These are phyloP conservation scores for Polyodon spathula DNA, from an alignment of 2,113 vertebrate genomes.

Conservation along the genomic window DNA sequence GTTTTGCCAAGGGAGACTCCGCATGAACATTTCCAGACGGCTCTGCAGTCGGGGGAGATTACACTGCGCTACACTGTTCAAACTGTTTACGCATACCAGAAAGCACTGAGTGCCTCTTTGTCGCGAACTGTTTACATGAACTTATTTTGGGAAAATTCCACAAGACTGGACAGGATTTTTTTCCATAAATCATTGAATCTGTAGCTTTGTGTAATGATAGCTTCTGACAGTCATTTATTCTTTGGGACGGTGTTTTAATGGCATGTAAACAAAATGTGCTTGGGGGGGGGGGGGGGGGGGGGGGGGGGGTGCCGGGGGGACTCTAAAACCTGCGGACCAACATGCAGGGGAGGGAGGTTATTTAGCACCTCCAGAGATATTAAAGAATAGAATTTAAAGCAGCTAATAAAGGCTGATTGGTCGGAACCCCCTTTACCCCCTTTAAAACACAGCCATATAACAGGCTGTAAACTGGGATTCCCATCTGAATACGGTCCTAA, in stretches of 20 bases:
- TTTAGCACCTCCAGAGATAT: neutral
- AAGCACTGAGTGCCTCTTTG: slow-evolving; percentile 89
- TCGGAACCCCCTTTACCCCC: no score
- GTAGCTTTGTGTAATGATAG: slow-evolving; percentile 81
- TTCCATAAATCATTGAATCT: slow-evolving; percentile 89
- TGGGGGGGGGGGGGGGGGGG: slow-evolving; percentile 16
- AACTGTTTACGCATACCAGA: slow-evolving; percentile 83
- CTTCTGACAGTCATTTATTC: slow-evolving; percentile 71
- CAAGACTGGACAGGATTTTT: slow-evolving; percentile 74
- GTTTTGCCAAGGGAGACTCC: slow-evolving; percentile 33
- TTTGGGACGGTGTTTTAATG: slow-evolving; percentile 49
- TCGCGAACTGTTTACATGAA: slow-evolving; percentile 89
- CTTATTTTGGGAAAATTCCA: slow-evolving; percentile 97
- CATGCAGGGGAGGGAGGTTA: slow-evolving; percentile 10
- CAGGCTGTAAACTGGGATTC: no score
- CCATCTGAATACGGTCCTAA: no score
- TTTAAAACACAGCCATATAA: no score
- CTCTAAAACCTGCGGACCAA: slow-evolving; percentile 20
- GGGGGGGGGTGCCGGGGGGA: neutral
- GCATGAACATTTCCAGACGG: slow-evolving; percentile 52
- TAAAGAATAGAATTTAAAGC: no score
- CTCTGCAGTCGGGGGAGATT: slow-evolving; percentile 72
- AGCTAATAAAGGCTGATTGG: no score
- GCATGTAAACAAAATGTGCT: slow-evolving; percentile 30
- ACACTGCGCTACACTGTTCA: slow-evolving; percentile 80